Conservation (phyloP, 2,888 invertebrate species). For the Spatulosminthurus flaviceps region DNA sequence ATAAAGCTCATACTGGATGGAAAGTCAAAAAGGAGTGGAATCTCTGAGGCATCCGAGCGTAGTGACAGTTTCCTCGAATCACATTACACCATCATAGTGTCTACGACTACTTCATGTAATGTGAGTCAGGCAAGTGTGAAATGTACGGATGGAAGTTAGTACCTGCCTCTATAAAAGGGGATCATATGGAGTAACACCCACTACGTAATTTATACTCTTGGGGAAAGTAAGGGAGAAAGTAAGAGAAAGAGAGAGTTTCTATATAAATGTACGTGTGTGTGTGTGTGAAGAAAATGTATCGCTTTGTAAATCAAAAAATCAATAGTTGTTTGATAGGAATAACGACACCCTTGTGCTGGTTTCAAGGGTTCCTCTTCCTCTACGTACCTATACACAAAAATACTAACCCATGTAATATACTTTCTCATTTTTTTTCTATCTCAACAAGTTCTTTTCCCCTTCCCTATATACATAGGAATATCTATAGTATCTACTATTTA, state of each 20-base stretch:
- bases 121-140: neutral
- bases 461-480: neutral
- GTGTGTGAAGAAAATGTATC: constrained; percentile 29
- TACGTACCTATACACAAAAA: neutral
- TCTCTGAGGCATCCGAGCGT: neutral
- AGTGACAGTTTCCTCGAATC: constrained; percentile 35
- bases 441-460: constrained; percentile 20
- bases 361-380: neutral
- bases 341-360: constrained; percentile 40
- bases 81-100: neutral
- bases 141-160: neutral
- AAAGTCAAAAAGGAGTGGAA: constrained; percentile 22
- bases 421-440: constrained; percentile 15
- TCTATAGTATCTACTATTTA: no score
- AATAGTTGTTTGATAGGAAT: constrained; percentile 37
- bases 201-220: constrained; percentile 32
- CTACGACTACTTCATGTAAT: no score
- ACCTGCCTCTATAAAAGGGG: neutral
- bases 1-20: constrained; percentile 5
- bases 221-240: no score
- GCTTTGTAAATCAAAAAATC: constrained; percentile 45
- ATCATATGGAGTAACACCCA: constrained; percentile 8
- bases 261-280: no score
- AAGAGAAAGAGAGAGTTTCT: no score
- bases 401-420: no score